Conservation (phyloP, 2,888 invertebrate species). For the Pogonocherus hispidulus region DNA sequence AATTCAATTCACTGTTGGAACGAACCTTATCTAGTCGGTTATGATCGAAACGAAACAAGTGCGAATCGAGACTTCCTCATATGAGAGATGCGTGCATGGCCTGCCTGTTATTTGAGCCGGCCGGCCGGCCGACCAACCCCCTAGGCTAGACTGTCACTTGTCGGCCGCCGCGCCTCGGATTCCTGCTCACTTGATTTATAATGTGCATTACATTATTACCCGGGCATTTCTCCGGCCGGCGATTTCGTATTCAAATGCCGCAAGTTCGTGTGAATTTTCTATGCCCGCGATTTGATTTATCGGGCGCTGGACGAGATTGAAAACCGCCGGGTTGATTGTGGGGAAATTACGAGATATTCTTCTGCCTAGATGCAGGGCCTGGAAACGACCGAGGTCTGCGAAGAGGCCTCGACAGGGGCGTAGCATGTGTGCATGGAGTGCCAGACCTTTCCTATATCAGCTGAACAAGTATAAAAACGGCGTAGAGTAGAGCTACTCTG, state of each 20-base stretch:
- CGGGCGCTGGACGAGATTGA: constrained; percentile 38
- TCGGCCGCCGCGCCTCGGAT: constrained; percentile 50
- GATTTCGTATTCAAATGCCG: constrained; percentile 57
- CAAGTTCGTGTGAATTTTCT: constrained; percentile 55
- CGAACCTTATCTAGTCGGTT: no score
- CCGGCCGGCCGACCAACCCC: constrained; percentile 35
- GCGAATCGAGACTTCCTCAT: constrained; percentile 33
- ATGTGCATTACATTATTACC: constrained; percentile 59
- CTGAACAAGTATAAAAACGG: no score
- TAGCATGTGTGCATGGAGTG: no score
- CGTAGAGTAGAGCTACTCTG: no score
- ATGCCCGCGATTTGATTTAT: constrained; percentile 54
- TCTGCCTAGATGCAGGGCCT: background rate
- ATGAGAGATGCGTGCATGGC: constrained; percentile 25
- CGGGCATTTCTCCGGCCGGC: constrained; percentile 52
- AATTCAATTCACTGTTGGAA: no score
- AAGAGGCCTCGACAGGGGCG: no score
- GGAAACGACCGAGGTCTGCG: no score
- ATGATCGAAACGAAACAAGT: no score
- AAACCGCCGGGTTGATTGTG: constrained; percentile 36
- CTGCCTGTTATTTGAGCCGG: constrained; percentile 30
- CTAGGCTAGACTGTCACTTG: constrained; percentile 51
- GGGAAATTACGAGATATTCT: constrained; percentile 36
- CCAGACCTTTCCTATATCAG: no score
- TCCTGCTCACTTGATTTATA: constrained; percentile 58